phyloP scores from a whole-genome alignment of 2,797 vertebrate species.

The Tolypeutes matacus region DNA sequence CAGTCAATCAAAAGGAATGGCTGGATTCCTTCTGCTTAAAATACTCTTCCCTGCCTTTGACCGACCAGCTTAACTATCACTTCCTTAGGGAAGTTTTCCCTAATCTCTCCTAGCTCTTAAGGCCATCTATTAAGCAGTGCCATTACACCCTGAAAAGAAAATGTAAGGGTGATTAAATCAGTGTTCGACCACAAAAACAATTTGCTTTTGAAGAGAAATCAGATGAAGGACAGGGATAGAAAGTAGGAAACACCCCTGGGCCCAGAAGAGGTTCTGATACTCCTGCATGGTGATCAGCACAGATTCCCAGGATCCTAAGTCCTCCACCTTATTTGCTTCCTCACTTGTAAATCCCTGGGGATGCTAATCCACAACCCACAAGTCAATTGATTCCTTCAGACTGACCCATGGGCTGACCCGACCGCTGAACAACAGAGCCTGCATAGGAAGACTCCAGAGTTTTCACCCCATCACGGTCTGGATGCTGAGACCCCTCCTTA shows the following conservation, averaged over 20 bases:
- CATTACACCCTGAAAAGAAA: no score
- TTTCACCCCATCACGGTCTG: background rate
- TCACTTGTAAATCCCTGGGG: background rate
- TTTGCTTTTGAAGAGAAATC: background rate
- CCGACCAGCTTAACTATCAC: no score
- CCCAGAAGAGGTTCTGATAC: background rate
- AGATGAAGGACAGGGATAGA: no score
- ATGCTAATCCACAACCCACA: background rate
- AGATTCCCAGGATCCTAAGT: background rate
- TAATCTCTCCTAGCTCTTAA: no score
- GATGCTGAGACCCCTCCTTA: background rate
- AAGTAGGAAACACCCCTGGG: background rate
- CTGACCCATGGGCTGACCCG: no score
- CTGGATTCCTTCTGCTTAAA: no score
- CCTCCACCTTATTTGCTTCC: background rate
- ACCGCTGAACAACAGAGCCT: no score
- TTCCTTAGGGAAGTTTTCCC: no score
- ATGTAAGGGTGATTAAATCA: background rate
- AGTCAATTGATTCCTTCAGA: fast-evolving
- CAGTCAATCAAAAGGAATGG: background rate
- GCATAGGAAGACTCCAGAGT: fast-evolving
- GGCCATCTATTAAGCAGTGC: no score
- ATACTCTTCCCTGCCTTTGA: no score
- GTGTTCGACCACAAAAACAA: background rate
- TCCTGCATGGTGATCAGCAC: no score